These are phyloP conservation scores for Amazona guildingii DNA, from an alignment of 2,113 vertebrate genomes.

Conservation along the genomic window DNA sequence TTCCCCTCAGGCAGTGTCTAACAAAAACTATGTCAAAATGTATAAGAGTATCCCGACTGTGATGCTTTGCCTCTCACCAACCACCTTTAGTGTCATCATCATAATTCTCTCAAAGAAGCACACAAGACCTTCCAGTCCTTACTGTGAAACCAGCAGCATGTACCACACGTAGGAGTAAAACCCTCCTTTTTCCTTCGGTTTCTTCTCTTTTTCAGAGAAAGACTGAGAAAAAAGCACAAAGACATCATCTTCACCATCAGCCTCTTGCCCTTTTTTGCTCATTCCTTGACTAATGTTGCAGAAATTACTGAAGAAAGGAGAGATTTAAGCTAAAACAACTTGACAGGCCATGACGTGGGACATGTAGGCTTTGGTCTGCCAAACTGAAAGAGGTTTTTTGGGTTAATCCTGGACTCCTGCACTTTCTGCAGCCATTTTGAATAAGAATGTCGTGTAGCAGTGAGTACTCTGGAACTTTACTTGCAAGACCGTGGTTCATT, in stretches of 20 bases:
- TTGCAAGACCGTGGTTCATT: background rate
- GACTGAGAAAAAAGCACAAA: background rate
- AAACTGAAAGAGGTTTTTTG: background rate
- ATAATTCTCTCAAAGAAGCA: background rate
- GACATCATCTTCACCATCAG: background rate
- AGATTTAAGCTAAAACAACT: background rate
- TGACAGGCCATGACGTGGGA: background rate
- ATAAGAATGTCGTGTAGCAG: background rate
- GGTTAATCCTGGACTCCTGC: background rate
- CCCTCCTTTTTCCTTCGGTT: background rate
- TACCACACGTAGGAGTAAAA: background rate
- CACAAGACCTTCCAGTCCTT: background rate
- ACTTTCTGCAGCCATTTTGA: background rate
- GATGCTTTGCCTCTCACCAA: background rate
- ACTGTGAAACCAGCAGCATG: background rate
- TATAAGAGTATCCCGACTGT: background rate
- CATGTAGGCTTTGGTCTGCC: background rate
- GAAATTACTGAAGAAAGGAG: background rate
- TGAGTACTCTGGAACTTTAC: background rate
- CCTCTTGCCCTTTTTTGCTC: background rate
- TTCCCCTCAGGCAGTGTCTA: background rate
- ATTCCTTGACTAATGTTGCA: background rate
- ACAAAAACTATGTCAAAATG: background rate
- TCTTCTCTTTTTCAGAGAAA: background rate
- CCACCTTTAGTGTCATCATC: background rate